A percentile compares a stretch with the other conserved stretches of the same genome.
phyloP scores from a whole-genome alignment of 2,888 invertebrate genomes.

The Ophion costatus region DNA sequence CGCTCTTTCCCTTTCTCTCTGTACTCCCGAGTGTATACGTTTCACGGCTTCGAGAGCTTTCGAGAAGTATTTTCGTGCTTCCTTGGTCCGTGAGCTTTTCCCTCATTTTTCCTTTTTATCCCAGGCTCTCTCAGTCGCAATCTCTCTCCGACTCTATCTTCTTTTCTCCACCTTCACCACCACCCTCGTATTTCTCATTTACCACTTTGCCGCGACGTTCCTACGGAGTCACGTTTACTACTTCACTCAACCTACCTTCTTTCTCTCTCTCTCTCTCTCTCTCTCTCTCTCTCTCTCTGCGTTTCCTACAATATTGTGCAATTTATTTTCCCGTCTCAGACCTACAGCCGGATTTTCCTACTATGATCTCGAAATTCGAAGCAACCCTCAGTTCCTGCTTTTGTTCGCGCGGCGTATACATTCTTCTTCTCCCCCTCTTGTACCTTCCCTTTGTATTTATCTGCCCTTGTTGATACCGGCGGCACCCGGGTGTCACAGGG shows the following conservation, averaged over 20 bases:
- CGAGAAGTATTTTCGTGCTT: constrained; percentile 38
- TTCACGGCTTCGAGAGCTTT: constrained; percentile 53
- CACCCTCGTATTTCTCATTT: constrained; percentile 54
- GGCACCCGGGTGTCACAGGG: background rate
- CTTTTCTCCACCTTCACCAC: background rate
- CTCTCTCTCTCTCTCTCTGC: background rate
- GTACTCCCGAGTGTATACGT: constrained; percentile 46
- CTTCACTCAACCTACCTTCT: constrained; percentile 33
- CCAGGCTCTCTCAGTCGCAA: background rate
- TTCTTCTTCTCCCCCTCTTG: background rate
- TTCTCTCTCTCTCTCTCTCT: background rate
- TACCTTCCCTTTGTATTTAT: background rate
- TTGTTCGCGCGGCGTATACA: background rate
- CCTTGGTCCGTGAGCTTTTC: constrained; percentile 12
- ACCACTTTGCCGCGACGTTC: constrained; percentile 48
- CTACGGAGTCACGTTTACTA: constrained; percentile 26
- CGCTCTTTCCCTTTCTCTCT: background rate
- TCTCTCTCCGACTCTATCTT: background rate
- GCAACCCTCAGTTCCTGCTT: background rate
- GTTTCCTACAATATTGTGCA: constrained; percentile 42
- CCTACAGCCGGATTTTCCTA: constrained; percentile 2
- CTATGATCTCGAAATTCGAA: constrained; percentile 24
- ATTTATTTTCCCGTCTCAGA: constrained; percentile 49
- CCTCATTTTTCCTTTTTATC: constrained; percentile 30
- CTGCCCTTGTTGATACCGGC: background rate